A percentile compares a stretch with the other conserved stretches of the same genome.
Conservation (phyloP, 2,888 invertebrate genomes). For the Euproctis similis region DNA sequence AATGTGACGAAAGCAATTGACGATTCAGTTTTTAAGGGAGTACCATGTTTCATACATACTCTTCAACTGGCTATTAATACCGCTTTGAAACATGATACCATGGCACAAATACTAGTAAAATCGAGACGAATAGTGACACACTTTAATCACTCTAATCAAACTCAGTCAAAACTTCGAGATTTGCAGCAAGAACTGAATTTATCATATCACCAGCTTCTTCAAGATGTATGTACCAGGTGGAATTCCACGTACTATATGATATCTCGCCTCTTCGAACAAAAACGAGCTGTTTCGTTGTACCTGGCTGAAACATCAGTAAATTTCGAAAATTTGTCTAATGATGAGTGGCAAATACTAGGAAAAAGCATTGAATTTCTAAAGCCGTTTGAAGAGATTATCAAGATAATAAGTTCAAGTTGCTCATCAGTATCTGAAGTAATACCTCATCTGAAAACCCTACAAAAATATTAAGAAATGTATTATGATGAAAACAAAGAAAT, state of each 20-base stretch:
- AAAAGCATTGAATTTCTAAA: no score
- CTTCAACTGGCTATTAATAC: conserved; percentile 1
- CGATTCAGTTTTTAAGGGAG: conserved; percentile 4
- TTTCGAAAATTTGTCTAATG: no score
- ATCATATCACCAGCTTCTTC: conserved; percentile 1
- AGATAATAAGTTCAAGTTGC: no score
- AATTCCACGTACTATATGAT: no score
- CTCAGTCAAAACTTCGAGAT: conserved; percentile 8
- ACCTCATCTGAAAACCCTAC: conserved; percentile 5
- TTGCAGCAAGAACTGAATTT: conserved; percentile 7
- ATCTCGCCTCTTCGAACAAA: conserved; percentile 4
- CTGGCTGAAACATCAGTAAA: no score
- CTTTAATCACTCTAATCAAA: no score
- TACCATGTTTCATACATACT: conserved; percentile 11
- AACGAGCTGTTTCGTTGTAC: no score
- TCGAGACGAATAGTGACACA: no score
- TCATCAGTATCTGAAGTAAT: no score
- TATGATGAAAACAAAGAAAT: conserved; percentile 2
- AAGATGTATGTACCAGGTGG: conserved; percentile 7
- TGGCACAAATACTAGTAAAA: conserved; percentile 3
- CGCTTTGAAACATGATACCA: conserved; percentile 4
- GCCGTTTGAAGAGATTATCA: no score
- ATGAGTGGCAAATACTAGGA: no score
- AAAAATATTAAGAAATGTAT: conserved; percentile 5
- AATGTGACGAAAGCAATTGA: conserved; percentile 1